Evolutionary conservation across 1,140 invertebrate genomes (phyloP).

Genomic region (Calosoma granatense): DNA sequence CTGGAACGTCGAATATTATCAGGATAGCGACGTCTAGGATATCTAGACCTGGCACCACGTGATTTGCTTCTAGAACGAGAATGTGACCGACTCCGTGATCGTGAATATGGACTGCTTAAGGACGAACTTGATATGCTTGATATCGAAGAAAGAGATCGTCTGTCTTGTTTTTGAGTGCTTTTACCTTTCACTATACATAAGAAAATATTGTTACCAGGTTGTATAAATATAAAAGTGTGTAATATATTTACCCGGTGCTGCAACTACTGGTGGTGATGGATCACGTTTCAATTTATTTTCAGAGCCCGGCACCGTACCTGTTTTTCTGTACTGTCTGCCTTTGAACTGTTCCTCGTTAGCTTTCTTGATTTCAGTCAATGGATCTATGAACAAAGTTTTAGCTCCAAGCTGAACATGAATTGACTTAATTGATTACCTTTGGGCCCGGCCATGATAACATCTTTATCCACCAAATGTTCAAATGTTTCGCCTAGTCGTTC

Average conservation of each 20-base stretch:
- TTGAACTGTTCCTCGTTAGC: slow-evolving; percentile 40
- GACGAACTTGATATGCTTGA: slow-evolving; percentile 39
- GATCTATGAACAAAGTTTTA: slow-evolving; percentile 16
- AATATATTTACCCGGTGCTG: slow-evolving; percentile 16
- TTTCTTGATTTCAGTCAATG: slow-evolving; percentile 27
- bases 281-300: slow-evolving; percentile 17
- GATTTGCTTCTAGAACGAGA: slow-evolving; percentile 12
- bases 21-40: neutral
- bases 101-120: slow-evolving; percentile 34
- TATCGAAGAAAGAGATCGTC: slow-evolving; percentile 18
- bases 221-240: neutral
- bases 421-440: slow-evolving; percentile 16
- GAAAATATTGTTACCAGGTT: too few relatives aligned
- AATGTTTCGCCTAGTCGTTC: slow-evolving; percentile 29
- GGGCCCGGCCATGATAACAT: slow-evolving; percentile 26
- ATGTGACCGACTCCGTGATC: slow-evolving; percentile 27
- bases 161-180: neutral
- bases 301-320: slow-evolving; percentile 9
- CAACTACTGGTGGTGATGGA: slow-evolving; percentile 30
- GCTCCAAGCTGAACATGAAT: neutral
- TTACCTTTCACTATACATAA: neutral
- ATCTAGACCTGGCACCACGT: neutral
- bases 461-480: slow-evolving; percentile 27
- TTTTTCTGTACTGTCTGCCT: slow-evolving; percentile 44
- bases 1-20: neutral